A percentile compares a stretch with the other conserved stretches of the same genome.
These are phyloP conservation scores for Zosterops pallidus DNA, from an alignment of 2,113 vertebrate species.

Conservation along the genomic window DNA sequence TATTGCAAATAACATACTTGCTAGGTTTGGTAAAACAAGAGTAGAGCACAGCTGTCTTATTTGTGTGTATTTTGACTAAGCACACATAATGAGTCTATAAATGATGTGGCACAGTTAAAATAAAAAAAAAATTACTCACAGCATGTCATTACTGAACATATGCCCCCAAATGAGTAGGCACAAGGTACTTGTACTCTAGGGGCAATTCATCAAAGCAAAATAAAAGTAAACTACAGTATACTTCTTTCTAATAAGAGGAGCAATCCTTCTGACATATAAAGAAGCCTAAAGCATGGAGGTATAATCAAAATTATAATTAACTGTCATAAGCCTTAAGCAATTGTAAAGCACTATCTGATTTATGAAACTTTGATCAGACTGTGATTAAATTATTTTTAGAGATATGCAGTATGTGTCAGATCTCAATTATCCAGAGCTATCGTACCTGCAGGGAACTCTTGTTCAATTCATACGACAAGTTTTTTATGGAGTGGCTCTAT, in stretches of 20 bases:
- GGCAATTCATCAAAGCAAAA: slow-evolving; percentile 34
- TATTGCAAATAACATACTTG: slow-evolving; percentile 78
- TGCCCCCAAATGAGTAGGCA: slow-evolving; percentile 15
- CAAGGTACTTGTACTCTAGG: background rate
- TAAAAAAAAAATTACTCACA: background rate
- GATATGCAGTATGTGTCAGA: slow-evolving; percentile 11
- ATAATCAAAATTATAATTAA: slow-evolving; percentile 69
- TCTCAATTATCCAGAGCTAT: slow-evolving; percentile 26
- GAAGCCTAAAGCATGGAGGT: slow-evolving; percentile 15
- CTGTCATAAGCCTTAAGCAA: slow-evolving; percentile 33
- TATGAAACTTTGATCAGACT: slow-evolving; percentile 53
- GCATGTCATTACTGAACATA: slow-evolving; percentile 52
- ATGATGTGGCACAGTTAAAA: slow-evolving; percentile 45
- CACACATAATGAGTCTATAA: slow-evolving; percentile 65
- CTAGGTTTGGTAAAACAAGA: slow-evolving; percentile 75
- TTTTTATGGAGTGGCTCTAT: background rate
- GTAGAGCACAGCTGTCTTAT: slow-evolving; percentile 74
- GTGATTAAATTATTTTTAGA: slow-evolving; percentile 44
- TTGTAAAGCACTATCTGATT: slow-evolving; percentile 51
- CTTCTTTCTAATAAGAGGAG: slow-evolving; percentile 26
- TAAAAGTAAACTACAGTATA: slow-evolving; percentile 18
- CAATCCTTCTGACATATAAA: slow-evolving; percentile 37
- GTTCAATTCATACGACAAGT: background rate
- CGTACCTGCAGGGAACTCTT: slow-evolving; percentile 13
- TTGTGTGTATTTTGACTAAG: slow-evolving; percentile 70